These are phyloP conservation scores for Nanger granti DNA, from an alignment of 2,113 vertebrate genomes.

Conservation along the genomic window DNA sequence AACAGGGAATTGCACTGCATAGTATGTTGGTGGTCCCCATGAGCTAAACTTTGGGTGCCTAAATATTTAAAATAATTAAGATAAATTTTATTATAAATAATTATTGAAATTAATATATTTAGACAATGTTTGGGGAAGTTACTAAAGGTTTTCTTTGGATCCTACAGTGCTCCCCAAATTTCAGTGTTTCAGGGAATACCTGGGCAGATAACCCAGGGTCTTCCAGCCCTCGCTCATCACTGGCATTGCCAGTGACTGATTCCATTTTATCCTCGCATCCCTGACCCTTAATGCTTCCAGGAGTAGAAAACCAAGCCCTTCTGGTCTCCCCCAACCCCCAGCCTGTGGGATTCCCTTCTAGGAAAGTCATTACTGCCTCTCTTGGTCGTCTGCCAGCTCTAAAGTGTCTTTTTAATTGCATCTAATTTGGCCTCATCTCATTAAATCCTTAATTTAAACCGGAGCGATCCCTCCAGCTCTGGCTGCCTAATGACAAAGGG, in stretches of 20 bases:
- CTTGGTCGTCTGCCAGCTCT: conserved; percentile 71
- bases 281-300: conserved; percentile 32
- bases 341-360: conserved; percentile 71
- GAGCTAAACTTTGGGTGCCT: not conserved
- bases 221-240: not conserved
- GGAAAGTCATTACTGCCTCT: conserved; percentile 70
- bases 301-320: conserved; percentile 22
- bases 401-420: conserved; percentile 76
- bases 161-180: not conserved
- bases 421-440: conserved; percentile 76
- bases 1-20: not conserved
- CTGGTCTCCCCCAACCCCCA: not conserved
- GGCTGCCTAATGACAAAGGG: conserved; percentile 65
- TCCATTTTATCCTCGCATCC: not conserved
- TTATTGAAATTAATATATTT: not conserved
- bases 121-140: not conserved
- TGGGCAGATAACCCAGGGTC: not conserved
- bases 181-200: not conserved
- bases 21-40: rapidly evolving
- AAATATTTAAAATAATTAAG: conserved; percentile 29
- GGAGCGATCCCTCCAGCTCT: conserved; percentile 68
- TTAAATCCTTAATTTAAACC: conserved; percentile 75
- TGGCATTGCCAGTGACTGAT: not conserved
- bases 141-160: not conserved
- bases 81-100: not conserved